Base-by-base conservation (phyloP, 2,797 vertebrate species). In the Choloepus didactylus region DNA sequence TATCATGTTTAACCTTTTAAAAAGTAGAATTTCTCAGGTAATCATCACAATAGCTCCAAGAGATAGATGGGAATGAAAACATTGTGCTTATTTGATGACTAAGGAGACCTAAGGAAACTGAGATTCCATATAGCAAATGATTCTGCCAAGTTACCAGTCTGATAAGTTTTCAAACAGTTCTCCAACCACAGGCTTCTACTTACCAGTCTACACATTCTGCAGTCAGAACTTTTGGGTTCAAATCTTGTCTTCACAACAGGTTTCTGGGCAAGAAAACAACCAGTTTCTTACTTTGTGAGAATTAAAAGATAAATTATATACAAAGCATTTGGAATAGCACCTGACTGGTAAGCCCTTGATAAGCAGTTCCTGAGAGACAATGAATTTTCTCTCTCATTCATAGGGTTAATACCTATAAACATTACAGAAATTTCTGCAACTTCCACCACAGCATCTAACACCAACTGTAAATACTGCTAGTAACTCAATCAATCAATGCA, bases 11-110 rank as follows among this genome's bases (percentile, higher is more conserved):
- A 87, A 76, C 41, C 9, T 91, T 62, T 87, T 41, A 62, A 59
- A 75, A 89, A 79, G 60, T 64, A 87, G 2, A n/a, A 5, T 75
- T 92, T 97, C 51, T 73, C n/a, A 62, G 23, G 41, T 14, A 93
- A 94, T 10, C 29, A 49, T 84, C 27, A 70, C 0, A 44, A 59
- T 15, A 56, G 27, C 4, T 69, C 15, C 31, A 23, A 27, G 54
- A 67, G 27, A 84, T 84, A 93, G 6, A 77, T 54, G 35, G 10
- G 18, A 72, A 93, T 56, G 12, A 38, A 87, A 83, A 38, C 3
- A 46, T 29, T 14, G 85, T 49, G 1, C 16, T 62, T 92, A 18
- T 60, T 54, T 59, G 60, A 59, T 38, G 18, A 25, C 23, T 41
- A 62, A 75, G 67, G 46, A 46, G 41, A 23, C 49, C 59, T 25